Conservation (phyloP, 2,888 invertebrate species). For the Diarsia dahlii region DNA sequence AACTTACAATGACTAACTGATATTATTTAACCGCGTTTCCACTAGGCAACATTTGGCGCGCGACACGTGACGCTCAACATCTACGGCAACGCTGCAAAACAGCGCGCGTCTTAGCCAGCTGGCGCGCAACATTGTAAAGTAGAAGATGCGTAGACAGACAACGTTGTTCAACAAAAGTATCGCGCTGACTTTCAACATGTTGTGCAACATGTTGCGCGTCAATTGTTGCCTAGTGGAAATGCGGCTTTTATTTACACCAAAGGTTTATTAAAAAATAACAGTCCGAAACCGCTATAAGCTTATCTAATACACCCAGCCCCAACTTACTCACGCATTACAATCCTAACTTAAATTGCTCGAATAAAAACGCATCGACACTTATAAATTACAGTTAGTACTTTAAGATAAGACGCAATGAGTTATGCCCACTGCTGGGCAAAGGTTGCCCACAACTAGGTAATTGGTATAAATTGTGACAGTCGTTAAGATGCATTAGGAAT, state of each 20-base stretch:
- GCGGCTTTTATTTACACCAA: background rate
- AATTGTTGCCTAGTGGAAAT: no score
- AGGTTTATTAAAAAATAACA: background rate
- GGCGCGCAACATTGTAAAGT: no score
- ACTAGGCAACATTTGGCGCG: no score
- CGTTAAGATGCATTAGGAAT: constrained; percentile 30
- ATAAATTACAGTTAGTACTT: constrained; percentile 57
- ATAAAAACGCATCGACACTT: constrained; percentile 83
- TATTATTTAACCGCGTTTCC: background rate
- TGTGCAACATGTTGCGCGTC: no score
- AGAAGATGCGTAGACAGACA: no score
- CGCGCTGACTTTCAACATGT: no score
- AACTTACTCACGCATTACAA: constrained; percentile 79
- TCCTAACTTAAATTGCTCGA: constrained; percentile 84
- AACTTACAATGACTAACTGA: background rate
- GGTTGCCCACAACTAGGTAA: constrained; percentile 58
- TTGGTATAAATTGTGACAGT: constrained; percentile 59
- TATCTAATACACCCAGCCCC: constrained; percentile 63
- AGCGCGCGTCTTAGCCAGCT: no score
- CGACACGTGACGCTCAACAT: no score
- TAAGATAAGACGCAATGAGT: constrained; percentile 52
- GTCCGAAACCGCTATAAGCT: constrained; percentile 42
- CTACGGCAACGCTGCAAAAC: no score
- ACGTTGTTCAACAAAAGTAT: no score
- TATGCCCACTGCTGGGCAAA: constrained; percentile 63